Percentiles rank a stretch among this genome's conserved stretches.
Evolutionary conservation across 2,888 invertebrate genomes (phyloP).

Genomic region (Cerceris rybyensis): DNA sequence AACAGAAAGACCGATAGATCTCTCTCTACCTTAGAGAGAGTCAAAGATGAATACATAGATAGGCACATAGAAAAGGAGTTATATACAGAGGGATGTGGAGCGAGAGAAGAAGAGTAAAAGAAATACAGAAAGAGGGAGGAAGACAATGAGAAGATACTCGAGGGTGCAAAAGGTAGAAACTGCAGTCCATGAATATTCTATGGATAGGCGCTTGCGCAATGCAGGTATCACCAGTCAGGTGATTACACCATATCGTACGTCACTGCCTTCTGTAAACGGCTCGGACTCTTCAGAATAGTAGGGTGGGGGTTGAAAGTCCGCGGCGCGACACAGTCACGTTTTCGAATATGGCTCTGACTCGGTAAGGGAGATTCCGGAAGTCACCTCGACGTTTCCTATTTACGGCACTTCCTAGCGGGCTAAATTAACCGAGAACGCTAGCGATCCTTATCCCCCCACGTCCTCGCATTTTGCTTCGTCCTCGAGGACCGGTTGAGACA

Average conservation of each 20-base stretch:
- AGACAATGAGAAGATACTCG: constrained; percentile 5
- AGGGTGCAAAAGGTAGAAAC: constrained; percentile 25
- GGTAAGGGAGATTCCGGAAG: constrained; percentile 45
- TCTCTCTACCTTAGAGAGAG: no score
- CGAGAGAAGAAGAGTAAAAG: neutral
- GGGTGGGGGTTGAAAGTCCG: constrained; percentile 12
- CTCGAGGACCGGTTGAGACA: constrained; percentile 40
- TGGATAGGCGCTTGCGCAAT: constrained; percentile 56
- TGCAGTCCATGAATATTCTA: constrained; percentile 63
- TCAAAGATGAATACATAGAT: no score
- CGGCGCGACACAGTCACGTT: constrained; percentile 32
- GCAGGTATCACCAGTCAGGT: constrained; percentile 50
- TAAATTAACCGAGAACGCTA: constrained; percentile 78
- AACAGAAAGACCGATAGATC: no score
- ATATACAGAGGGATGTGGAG: neutral
- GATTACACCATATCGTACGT: constrained; percentile 55
- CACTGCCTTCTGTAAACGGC: constrained; percentile 36
- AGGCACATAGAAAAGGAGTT: neutral
- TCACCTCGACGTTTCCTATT: constrained; percentile 74
- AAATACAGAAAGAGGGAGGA: constrained; percentile 33
- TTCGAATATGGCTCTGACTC: constrained; percentile 24
- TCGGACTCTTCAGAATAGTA: constrained; percentile 28
- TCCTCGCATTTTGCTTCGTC: constrained; percentile 67
- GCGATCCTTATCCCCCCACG: constrained; percentile 72
- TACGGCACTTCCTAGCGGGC: constrained; percentile 75